Conservation (phyloP, 1,140 invertebrate species). For the Vanessa tameamea region DNA sequence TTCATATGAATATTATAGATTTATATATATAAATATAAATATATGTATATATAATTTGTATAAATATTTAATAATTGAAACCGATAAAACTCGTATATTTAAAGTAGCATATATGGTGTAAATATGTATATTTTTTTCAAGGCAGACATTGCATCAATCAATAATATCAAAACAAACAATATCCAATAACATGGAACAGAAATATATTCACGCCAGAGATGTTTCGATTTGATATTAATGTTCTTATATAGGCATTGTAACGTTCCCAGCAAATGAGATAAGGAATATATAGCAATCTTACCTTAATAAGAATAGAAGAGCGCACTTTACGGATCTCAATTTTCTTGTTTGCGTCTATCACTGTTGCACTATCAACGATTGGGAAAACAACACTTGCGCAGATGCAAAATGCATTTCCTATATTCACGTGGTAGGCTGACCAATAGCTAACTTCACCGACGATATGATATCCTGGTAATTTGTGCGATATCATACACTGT, state of each 20-base stretch:
- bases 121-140: too few species aligned
- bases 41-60: too few species aligned
- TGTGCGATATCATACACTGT: constrained; percentile 45
- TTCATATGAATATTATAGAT: too few species aligned
- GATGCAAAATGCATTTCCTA: constrained; percentile 52
- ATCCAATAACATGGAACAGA: not conserved
- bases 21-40: too few species aligned
- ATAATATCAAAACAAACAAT: too few species aligned
- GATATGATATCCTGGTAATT: constrained; percentile 46
- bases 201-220: not conserved
- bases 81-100: too few species aligned
- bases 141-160: too few species aligned
- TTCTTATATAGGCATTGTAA: not conserved
- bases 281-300: not conserved
- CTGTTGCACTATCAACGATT: constrained; percentile 22
- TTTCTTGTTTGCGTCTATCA: constrained; percentile 7
- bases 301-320: not conserved
- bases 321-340: not conserved
- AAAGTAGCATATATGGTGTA: too few species aligned
- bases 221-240: not conserved
- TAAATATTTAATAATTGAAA: too few species aligned
- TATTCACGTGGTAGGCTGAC: constrained; percentile 38
- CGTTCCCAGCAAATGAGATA: not conserved
- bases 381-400: constrained; percentile 42
- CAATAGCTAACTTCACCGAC: constrained; percentile 29